Base-by-base conservation (phyloP, 2,888 invertebrate species). In the Agrochola lychnidis region DNA sequence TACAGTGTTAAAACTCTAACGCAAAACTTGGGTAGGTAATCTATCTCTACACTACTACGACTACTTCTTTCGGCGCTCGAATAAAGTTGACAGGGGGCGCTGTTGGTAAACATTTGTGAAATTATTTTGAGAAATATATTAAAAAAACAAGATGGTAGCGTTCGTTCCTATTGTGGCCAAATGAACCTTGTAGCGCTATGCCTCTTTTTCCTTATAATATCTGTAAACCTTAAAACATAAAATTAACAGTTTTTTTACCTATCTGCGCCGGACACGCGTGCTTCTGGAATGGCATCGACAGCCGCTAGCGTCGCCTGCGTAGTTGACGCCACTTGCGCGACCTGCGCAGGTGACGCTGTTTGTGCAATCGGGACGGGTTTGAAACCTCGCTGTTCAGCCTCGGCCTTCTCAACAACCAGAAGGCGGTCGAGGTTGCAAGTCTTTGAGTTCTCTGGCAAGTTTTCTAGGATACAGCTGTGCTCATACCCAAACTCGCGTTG, bases 401-500 rank as follows among this genome's bases (percentile, higher is more conserved):
- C 84, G 0, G 64, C 79, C 57, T 76, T 87, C 82, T 95, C 96
- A 16, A 88, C 89, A 0, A 80, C 82, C 9, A 96, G 89, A 64
- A 90, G 91, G 16, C 95, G 90, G 16, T 95, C 95, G 0, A 92
- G 82, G 85, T 95, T 95, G 86, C 92, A 89, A 9, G 84, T 73
- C 66, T 88, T 91, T 16, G 86, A 87, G 87, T 94, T 88, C 0
- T 75, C 81, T 12, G 89, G 84, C 69, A 93, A 64, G 69, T 87
- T 85, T 5, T 73, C 76, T 59, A 93, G 70, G 66, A 89, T 67
- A 4, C 91, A 88, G 76, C 89, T 91, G 74, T 89, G 80, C 68
- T 87, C 83, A 85, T 89, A 90, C 3, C 92, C 92, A 56, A 89
- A 85, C 69, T 90, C 89, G 1, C 85, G 82, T 83, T 96, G 96